Base-by-base conservation (phyloP, 30 jellyfish, hydroid and myxozoan genomes). In the Hydractinia symbiolongicarpus region DNA sequence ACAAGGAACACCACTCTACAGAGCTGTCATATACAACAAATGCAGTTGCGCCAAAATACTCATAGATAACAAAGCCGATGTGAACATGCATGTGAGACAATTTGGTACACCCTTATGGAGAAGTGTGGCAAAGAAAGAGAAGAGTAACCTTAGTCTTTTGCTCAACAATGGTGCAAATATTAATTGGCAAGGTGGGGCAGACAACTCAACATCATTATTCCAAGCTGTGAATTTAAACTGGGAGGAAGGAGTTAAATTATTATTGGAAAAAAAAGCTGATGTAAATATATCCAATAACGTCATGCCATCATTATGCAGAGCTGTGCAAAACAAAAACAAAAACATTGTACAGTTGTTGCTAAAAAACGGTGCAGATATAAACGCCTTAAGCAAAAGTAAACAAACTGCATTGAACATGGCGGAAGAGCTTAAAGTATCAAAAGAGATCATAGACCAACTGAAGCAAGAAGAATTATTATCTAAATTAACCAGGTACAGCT, bases 1-100 rank as follows among this genome's bases (percentile, higher is more conserved):
- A 20, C 56, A 30, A 8, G 80, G 80, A 5, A 71, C 80, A n/a
- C 56, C 80, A n/a, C 54, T 71, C 56, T 50, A 71, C 80, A 50
- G 61, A 3, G 80, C 80, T 20, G 54, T 53, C 70, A 8, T 71
- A 9, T 50, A 71, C 56, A 71, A 50, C 9, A 49, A 50, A 40
- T 19, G 4, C 9, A 30, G 51, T 7, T 8, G 40, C 66, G 80
- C 54, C 0, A 11, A 71, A 53, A 15, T n/a, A 15, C 51, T 71
- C 5, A 1, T 71, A 40, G 60, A 71, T 0, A 30, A 71, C 51
- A 60, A 60, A 6, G 80, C 80, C 5, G 80, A 71, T 20, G 80
- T 71, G 11, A 53, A 71, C 58, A 55, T 30, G 7, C 60, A 55
- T 5, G 56, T 50, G 9, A n/a, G 7, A 53, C 7, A 55, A 8